phyloP scores from a whole-genome alignment of 2,797 vertebrate species.

The Alca torda region DNA sequence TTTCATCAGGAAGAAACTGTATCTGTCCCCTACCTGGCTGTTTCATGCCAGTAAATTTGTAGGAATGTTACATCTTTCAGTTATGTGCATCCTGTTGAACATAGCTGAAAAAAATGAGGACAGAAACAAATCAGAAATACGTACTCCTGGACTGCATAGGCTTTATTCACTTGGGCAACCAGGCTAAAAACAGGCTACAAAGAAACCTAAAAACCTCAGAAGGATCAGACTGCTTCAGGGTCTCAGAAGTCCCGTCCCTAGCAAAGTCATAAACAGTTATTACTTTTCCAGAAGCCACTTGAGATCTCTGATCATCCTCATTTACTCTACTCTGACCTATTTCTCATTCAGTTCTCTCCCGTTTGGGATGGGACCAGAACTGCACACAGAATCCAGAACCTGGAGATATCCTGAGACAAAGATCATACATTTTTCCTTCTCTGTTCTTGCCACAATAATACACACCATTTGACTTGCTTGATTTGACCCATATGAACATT shows the following conservation, averaged over 20 bases:
- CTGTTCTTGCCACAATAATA: not conserved
- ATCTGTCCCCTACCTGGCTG: not conserved
- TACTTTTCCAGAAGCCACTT: not conserved
- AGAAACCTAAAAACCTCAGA: not conserved
- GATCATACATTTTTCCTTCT: not conserved
- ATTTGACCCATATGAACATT: not conserved
- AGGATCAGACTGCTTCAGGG: not conserved
- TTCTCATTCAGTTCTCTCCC: not conserved
- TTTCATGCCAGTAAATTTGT: not conserved
- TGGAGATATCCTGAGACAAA: not conserved
- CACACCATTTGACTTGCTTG: not conserved
- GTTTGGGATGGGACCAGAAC: not conserved
- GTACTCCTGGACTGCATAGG: not conserved
- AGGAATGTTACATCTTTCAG: not conserved
- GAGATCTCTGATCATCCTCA: not conserved
- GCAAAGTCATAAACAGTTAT: not conserved
- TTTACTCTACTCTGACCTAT: not conserved
- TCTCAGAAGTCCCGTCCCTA: not conserved
- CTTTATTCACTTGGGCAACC: not conserved
- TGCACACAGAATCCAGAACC: not conserved
- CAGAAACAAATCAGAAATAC: not conserved
- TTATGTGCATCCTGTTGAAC: not conserved
- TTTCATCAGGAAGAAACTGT: not conserved
- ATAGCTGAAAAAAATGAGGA: not conserved
- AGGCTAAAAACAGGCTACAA: not conserved